Evolutionary conservation across 2,797 vertebrate genomes (phyloP), one percentile per base, ranked within the genome.

Genomic region (Neosilurus mollespiculum): DNA sequence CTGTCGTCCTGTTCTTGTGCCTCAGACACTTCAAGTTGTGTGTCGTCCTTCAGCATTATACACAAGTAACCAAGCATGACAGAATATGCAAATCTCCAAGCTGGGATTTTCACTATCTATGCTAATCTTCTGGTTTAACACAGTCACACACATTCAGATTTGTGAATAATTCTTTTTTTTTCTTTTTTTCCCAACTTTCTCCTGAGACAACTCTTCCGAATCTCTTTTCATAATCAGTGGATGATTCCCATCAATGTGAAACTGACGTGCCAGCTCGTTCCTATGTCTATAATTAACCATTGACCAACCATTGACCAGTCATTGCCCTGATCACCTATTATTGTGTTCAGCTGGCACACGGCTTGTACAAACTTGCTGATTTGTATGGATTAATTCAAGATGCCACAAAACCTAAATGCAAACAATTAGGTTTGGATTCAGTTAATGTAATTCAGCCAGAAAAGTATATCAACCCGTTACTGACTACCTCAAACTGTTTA

Each of bases 91-190:
- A 69, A 87, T 91, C 91, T 91, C 89, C 90, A 91, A 92, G 91
- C 83, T 78, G 77, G 65, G 84, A 51, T 87, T 90, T 83, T 85
- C 24, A 56, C 85, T 85, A 66, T 53, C 85, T 84, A 85, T 89
- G 90, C 86, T 92, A 91, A 91, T 92, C 88, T 90, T 90, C 89
- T 86, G 89, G 88, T 87, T 88, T 54, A 91, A 91, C 86, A 89
- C 83, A 78, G 54, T 58, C 85, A 51, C 30, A 81, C 58, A 67
- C 61, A 61, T 85, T 77, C 20, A 26, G 16, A 24, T 76, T 69
- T 11, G 34, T 43, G 24, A 75, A 66, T 59, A 26, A 22, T 18
- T 24, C 37, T 34, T 67, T 26, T 62, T 65, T 20, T 24, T 30
- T 22, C 3, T 62, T n/a, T 62, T 49, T 62, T 83, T 65, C 61